These are phyloP conservation scores for Peribatodes rhomboidaria DNA, from an alignment of 2,888 invertebrate genomes.

Conservation along the genomic window DNA sequence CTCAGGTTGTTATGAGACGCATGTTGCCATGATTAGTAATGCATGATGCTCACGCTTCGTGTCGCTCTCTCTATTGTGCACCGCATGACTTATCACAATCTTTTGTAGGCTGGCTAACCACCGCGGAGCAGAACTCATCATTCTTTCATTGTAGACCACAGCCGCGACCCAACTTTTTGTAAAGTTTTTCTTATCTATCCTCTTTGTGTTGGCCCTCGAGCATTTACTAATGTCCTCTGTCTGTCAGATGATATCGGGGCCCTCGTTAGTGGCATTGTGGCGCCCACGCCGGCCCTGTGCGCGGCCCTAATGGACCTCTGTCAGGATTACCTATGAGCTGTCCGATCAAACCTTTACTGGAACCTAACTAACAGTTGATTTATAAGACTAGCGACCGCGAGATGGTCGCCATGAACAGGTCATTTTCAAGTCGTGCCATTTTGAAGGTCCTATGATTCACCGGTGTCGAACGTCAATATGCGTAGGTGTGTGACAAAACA, in stretches of 20 bases:
- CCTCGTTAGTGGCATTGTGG: slow-evolving; percentile 81
- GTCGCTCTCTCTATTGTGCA: slow-evolving; percentile 79
- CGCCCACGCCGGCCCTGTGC: slow-evolving; percentile 69
- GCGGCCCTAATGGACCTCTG: slow-evolving; percentile 69
- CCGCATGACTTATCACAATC: slow-evolving; percentile 79
- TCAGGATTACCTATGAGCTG: slow-evolving; percentile 71
- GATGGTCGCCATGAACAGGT: slow-evolving; percentile 37
- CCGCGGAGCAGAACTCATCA: slow-evolving; percentile 66
- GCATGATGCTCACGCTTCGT: slow-evolving; percentile 74
- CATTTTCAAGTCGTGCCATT: slow-evolving; percentile 39
- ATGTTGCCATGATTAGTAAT: slow-evolving; percentile 73
- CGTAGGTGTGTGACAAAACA: slow-evolving; percentile 71
- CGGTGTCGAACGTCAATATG: slow-evolving; percentile 57
- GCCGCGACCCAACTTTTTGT: slow-evolving; percentile 65
- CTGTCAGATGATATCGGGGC: slow-evolving; percentile 77
- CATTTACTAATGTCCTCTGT: slow-evolving; percentile 76
- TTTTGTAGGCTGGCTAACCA: slow-evolving; percentile 64
- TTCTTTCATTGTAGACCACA: slow-evolving; percentile 67
- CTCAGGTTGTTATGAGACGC: slow-evolving; percentile 60
- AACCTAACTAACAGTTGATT: slow-evolving; percentile 59
- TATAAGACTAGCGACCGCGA: slow-evolving; percentile 49
- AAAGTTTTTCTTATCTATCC: slow-evolving; percentile 65
- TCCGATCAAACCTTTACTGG: slow-evolving; percentile 65
- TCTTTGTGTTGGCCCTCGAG: slow-evolving; percentile 65
- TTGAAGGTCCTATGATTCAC: slow-evolving; percentile 63